Evolutionary conservation across 2,888 invertebrate species (phyloP).

Genomic region (Cactoblastis cactorum): DNA sequence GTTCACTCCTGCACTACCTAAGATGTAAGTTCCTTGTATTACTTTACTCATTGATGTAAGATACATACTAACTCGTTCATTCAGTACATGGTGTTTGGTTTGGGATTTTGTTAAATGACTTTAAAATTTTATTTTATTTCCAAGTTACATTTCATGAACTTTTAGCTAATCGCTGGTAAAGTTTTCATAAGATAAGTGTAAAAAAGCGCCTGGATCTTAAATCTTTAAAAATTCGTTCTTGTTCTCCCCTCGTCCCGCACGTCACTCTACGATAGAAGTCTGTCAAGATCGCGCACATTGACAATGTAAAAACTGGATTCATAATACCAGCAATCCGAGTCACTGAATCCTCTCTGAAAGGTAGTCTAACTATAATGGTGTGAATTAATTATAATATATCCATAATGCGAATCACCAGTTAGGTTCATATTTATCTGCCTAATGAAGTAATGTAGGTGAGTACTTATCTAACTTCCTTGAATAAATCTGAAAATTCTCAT

Average conservation of each 20-base stretch:
- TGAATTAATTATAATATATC: constrained; percentile 5
- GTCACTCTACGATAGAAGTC: constrained; percentile 36
- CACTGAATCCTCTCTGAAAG: constrained; percentile 7
- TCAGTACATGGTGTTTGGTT: constrained; percentile 12
- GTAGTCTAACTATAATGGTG: constrained; percentile 3
- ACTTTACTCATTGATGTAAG: too few relatives aligned
- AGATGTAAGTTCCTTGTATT: too few relatives aligned
- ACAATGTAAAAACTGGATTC: constrained; percentile 21
- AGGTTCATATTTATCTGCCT: too few relatives aligned
- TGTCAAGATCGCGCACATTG: constrained; percentile 42
- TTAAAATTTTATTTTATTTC: neutral
- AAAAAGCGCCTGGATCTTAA: neutral
- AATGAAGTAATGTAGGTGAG: too few relatives aligned
- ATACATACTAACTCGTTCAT: too few relatives aligned
- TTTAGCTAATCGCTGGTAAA: too few relatives aligned
- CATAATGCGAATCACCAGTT: too few relatives aligned
- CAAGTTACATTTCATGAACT: neutral
- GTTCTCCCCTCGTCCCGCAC: constrained; percentile 26
- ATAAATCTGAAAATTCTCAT: too few relatives aligned
- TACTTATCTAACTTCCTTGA: too few relatives aligned
- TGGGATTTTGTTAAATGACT: constrained; percentile 10
- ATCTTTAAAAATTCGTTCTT: neutral
- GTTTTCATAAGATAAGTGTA: neutral
- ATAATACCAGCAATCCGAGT: constrained; percentile 7
- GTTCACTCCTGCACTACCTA: too few relatives aligned